Conservation (phyloP, 2,888 invertebrate genomes). For the Stratiomys singularior region DNA sequence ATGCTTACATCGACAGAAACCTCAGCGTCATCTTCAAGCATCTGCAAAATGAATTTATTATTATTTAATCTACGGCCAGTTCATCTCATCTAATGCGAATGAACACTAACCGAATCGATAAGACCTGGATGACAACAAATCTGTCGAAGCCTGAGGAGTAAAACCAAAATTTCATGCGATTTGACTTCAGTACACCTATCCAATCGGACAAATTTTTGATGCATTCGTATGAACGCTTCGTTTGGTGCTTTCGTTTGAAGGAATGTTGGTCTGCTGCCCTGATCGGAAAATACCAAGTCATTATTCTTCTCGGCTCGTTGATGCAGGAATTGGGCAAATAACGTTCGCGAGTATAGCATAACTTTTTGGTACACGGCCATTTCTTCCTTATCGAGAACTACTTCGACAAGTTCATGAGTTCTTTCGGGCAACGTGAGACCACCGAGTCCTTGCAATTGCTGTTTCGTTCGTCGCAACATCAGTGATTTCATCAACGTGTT, state of each 20-base stretch:
- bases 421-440: conserved; percentile 74
- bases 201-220: conserved; percentile 71
- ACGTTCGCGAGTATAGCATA: conserved; percentile 76
- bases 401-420: conserved; percentile 68
- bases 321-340: conserved; percentile 80
- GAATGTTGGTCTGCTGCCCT: conserved; percentile 52
- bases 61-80: conserved; percentile 48
- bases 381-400: conserved; percentile 76
- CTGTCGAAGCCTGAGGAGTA: conserved; percentile 86
- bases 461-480: conserved; percentile 89
- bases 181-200: conserved; percentile 72
- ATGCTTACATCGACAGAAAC: conserved; percentile 58
- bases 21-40: conserved; percentile 67
- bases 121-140: conserved; percentile 90
- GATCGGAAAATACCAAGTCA: conserved; percentile 52
- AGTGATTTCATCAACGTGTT: conserved; percentile 85
- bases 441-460: conserved; percentile 75
- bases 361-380: conserved; percentile 81
- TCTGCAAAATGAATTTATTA: conserved; percentile 59
- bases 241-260: conserved; percentile 57
- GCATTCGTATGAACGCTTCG: conserved; percentile 71
- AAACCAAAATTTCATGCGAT: conserved; percentile 79
- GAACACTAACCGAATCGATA: conserved; percentile 71
- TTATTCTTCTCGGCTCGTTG: conserved; percentile 77
- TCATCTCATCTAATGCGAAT: conserved; percentile 46